Evolutionary conservation across 2,113 vertebrate species (phyloP), one percentile per base, ranked within the genome.

Genomic region (Pavo muticus): DNA sequence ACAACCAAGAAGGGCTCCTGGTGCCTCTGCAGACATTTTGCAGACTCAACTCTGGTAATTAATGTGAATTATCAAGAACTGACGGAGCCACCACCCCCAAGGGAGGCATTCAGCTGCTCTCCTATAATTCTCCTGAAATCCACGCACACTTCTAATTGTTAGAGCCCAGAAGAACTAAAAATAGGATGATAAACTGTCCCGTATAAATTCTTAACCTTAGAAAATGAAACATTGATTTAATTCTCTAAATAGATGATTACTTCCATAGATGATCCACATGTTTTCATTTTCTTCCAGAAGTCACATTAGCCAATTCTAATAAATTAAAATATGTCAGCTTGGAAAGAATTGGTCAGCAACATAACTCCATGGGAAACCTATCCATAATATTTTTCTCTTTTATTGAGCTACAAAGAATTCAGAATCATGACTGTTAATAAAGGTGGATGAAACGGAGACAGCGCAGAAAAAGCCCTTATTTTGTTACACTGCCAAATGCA

Each of bases 201-300:
- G 45, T 27, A 76, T 32, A 70, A 90, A 77, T 82, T 74, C 61
- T 64, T 78, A 71, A 76, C 72, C 50, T 65, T 50, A 78, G 35
- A 90, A 79, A 77, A 78, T 52, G 27, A 94, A 88, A 69, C 42
- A 56, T 1, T 69, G 37, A 76, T 84, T n/a, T 59, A 45, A 37
- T n/a, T 84, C 73, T 63, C 68, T 56, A 64, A 80, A 72, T 11
- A 88, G 54, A 76, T 83, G 77, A 87, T 48, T 69, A 71, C 44
- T 89, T 83, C 50, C 83, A 82, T 42, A 82, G 60, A 84, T 79
- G 50, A 87, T 40, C 35, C 75, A 89, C 50, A 54, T 69, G 48
- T 60, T 94, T 87, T 86, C 13, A 11, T 83, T 91, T 91, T 52
- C 65, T 82, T 90, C 78, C 63, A 84, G 54, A 81, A 87, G 57